These are phyloP conservation scores for Rhea americana DNA, from an alignment of 2,113 vertebrate genomes.

Conservation along the genomic window DNA sequence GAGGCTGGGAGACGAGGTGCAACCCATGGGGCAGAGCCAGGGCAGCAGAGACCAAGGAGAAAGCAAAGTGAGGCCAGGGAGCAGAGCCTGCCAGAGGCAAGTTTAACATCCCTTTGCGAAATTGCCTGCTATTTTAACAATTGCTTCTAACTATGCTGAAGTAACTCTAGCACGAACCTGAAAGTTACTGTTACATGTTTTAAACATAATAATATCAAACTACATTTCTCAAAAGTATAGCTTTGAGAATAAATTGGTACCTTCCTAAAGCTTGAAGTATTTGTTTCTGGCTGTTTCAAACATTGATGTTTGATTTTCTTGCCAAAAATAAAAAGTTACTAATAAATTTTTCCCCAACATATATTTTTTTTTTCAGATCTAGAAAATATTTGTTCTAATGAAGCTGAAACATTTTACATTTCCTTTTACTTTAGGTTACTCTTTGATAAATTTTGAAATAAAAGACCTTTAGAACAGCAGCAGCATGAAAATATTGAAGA, in stretches of 20 bases:
- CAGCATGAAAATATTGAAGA: too few species aligned
- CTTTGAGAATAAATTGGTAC: background rate
- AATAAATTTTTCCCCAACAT: too few species aligned
- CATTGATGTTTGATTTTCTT: background rate
- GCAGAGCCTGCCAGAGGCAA: background rate
- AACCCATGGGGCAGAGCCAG: background rate
- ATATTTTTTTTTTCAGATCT: too few species aligned
- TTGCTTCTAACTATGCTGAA: background rate
- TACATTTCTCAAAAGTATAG: background rate
- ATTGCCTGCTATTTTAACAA: background rate
- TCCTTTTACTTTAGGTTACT: too few species aligned
- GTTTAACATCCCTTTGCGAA: background rate
- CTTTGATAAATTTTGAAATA: too few species aligned
- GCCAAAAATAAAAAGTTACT: too few species aligned
- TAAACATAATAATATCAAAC: background rate
- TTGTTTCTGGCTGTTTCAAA: background rate
- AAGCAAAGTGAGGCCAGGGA: fast-evolving
- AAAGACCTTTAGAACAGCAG: too few species aligned
- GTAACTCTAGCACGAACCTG: background rate
- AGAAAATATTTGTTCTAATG: too few species aligned
- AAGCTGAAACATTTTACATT: too few species aligned
- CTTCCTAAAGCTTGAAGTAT: background rate
- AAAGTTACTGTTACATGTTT: background rate
- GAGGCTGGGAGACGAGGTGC: background rate
- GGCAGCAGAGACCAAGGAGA: background rate